Evolutionary conservation across 2,113 vertebrate species (phyloP).

Genomic region (Leptobrachium ailaonicum): DNA sequence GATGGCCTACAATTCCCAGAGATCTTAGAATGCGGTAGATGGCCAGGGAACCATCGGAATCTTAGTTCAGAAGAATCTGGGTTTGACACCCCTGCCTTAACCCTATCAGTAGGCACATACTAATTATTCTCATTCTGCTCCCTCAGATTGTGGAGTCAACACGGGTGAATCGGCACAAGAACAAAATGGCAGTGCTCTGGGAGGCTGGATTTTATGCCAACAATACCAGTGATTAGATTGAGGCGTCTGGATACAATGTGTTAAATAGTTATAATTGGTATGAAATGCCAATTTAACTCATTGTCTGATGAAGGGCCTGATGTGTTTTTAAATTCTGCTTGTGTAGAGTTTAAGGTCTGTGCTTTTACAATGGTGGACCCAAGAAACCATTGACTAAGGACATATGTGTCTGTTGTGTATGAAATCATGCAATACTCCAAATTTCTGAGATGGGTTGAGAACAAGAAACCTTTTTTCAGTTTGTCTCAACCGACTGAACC

Average conservation of each 20-base stretch:
- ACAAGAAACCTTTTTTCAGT: neutral
- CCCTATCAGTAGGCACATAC: too few species aligned
- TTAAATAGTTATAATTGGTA: neutral
- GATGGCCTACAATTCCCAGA: too few species aligned
- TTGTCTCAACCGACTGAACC: neutral
- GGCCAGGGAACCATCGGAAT: too few species aligned
- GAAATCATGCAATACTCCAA: neutral
- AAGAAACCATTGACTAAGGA: neutral
- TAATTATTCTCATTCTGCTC: neutral
- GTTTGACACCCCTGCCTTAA: too few species aligned
- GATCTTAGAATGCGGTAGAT: too few species aligned
- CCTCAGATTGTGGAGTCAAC: constrained; percentile 82
- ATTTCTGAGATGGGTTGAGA: too few species aligned
- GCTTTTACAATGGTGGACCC: neutral
- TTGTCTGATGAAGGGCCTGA: neutral
- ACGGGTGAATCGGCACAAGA: constrained; percentile 76
- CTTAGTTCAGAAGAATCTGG: too few species aligned
- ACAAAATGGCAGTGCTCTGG: constrained; percentile 74
- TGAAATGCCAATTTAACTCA: neutral
- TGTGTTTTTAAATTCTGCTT: neutral
- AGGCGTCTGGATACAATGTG: too few species aligned
- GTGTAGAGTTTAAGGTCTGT: too few species aligned
- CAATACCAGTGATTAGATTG: constrained; percentile 29
- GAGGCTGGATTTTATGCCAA: constrained; percentile 75
- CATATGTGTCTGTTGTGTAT: neutral